Evolutionary conservation across 2,888 invertebrate genomes (phyloP), one percentile per base, ranked within the genome.

Genomic region (Conops quadrifasciatus): DNA sequence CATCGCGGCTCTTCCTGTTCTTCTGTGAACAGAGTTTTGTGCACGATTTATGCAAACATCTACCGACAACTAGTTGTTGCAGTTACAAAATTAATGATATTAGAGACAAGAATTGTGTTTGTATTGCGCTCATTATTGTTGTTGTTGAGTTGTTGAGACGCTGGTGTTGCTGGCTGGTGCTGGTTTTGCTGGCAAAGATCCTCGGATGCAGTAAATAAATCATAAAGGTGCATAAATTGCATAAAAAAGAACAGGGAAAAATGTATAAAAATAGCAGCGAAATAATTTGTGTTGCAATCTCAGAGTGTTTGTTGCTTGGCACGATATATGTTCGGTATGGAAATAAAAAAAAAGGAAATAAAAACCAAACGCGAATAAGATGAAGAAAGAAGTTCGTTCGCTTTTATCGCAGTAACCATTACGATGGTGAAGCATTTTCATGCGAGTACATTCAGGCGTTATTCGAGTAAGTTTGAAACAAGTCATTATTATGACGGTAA

Each of bases 11-110:
- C 49, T 49, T 7, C n/a, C 13, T 21, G 53, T 53, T 21, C 7
- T 51, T 1, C 30, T 16, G 13, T 15, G 21, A n/a, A n/a, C n/a
- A n/a, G 11, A 30, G 49, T 13, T n/a, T n/a, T n/a, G n/a, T n/a
- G n/a, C n/a, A n/a, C n/a, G 26, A 65, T 49, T 51, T 65, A 30
- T 58, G 58, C 67, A 67, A 56, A 67, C 58, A 58, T 67, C 49
- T 51, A 30, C 30, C 26, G 3, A 36, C 36, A 16, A 2, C n/a
- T 36, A 36, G 36, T 19, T 13, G 53, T 24, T 67, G 58, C 24
- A 67, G 58, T 58, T 67, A 67, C 36, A 4, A 36, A 36, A 36
- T 67, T 58, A 67, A 67, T 56, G 67, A 67, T 30, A 43, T 45
- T n/a, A 30, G 26, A 67, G 36, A 43, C 56, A 28, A 30, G 26